phyloP scores from a whole-genome alignment of 2,113 vertebrate species.

The Myotis yumanensis region DNA sequence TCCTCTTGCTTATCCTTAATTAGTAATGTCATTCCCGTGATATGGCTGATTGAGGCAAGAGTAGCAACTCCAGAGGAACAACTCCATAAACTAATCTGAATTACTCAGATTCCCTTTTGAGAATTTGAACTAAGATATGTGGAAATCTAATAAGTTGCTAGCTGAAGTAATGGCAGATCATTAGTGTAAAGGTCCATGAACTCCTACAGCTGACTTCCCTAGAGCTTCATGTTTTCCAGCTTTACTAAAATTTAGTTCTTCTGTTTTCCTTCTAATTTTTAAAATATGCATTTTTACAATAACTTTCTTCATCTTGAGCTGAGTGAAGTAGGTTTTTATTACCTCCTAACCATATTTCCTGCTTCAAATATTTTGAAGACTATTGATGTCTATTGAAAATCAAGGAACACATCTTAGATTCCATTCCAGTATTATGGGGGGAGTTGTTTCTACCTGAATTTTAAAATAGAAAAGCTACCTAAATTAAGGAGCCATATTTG shows the following conservation, averaged over 20 bases:
- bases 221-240: neutral
- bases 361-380: neutral
- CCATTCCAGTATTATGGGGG: neutral
- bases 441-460: neutral
- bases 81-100: conserved; percentile 66
- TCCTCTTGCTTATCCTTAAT: conserved; percentile 52
- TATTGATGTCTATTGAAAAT: neutral
- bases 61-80: conserved; percentile 30
- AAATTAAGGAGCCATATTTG: neutral
- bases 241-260: conserved; percentile 1
- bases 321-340: neutral
- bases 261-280: neutral
- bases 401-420: neutral
- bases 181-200: conserved; percentile 44
- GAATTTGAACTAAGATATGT: conserved; percentile 51
- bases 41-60: conserved; percentile 50
- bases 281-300: neutral
- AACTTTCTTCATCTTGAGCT: neutral
- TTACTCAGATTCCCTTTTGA: conserved; percentile 69
- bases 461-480: neutral
- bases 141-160: conserved; percentile 58
- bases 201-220: neutral
- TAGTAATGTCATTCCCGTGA: conserved; percentile 56
- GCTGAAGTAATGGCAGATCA: conserved; percentile 56
- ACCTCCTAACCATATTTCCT: neutral